Conservation (phyloP, 2,113 vertebrate genomes). For the Callopanchax toddi region DNA sequence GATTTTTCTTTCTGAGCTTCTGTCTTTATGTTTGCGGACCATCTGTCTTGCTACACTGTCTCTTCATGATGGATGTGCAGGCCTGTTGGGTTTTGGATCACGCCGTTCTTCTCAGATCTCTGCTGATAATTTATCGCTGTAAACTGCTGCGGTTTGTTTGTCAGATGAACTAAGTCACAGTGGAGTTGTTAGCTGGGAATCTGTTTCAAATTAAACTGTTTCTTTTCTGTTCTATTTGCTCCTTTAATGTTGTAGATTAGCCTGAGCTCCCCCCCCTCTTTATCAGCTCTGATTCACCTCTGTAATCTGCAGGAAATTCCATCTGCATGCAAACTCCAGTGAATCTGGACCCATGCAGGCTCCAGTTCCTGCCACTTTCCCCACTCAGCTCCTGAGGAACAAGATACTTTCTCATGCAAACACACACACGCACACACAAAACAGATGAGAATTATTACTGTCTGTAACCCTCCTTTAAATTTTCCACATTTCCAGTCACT, state of each 20-base stretch:
- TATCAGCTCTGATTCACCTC: constrained; percentile 66
- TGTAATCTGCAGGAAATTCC: constrained; percentile 81
- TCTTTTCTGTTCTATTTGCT: constrained; percentile 36
- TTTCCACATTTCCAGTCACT: constrained; percentile 47
- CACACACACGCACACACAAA: constrained; percentile 4
- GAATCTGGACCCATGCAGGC: constrained; percentile 66
- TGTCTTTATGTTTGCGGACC: constrained; percentile 54
- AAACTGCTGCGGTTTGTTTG: constrained; percentile 6
- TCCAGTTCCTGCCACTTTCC: constrained; percentile 69
- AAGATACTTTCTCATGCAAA: constrained; percentile 7
- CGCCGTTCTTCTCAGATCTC: constrained; percentile 19
- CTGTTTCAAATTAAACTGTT: no score
- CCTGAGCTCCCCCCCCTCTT: no score
- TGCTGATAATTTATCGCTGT: constrained; percentile 22
- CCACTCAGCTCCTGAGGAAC: constrained; percentile 43
- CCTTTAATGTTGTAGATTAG: constrained; percentile 48
- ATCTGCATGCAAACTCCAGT: constrained; percentile 66
- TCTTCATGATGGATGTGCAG: constrained; percentile 27
- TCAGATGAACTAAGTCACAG: background rate
- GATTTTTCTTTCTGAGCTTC: constrained; percentile 57
- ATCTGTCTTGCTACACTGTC: constrained; percentile 60
- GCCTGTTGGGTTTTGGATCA: constrained; percentile 25
- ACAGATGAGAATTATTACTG: constrained; percentile 44
- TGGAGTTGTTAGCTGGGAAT: background rate
- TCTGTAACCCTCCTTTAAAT: constrained; percentile 21